Evolutionary conservation across 1,140 invertebrate species (phyloP), one percentile per base, ranked within the genome.

Genomic region (Nasonia vitripennis): DNA sequence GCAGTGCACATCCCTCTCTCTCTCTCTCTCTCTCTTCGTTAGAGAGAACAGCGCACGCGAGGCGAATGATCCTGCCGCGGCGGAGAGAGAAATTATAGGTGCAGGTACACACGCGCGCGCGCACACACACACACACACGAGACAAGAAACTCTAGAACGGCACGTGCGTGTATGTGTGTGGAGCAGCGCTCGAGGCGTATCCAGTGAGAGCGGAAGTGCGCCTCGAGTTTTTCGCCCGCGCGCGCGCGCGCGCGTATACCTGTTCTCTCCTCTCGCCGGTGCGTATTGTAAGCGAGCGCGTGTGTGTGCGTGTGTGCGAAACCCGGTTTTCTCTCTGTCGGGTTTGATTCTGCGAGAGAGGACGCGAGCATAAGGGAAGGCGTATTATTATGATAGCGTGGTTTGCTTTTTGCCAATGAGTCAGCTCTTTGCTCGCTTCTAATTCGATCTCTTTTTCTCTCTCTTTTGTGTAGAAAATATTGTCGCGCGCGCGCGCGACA

Each of bases 191-290:
- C 34, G 78, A 74, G 67, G 45, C 51, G 81, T 82, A 62, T 80
- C 70, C 55, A 83, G 81, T 73, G 71, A 67, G 83, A 62, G 71
- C 81, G 81, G 70, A 83, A 75, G 70, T 83, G 81, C 81, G 81
- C 71, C 70, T 83, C 81, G 81, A 75, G 70, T 75, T 74, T 75
- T 75, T 83, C 80, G 70, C 71, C 34, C 11, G 31, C 48, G 1
- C 27, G 27, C 27, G 27, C 80, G 70, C 71, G 20, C 11, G 31
- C 48, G 55, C 55, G 62, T 74, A 31, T 62, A 78, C 77, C 51
- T 62, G 48, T 34, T 27, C 75, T 48, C 75, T 27, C 12, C 77
- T 31, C 48, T 62, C 48, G 31, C 17, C 34, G 73, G 11, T 17
- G 51, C 23, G 9, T 48, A 37, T 37, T 37, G 77, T 74, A 41